A percentile compares a stretch with the other conserved stretches of the same genome.
Evolutionary conservation across 2,888 invertebrate species (phyloP).

Genomic region (Ectropis crepuscularia): DNA sequence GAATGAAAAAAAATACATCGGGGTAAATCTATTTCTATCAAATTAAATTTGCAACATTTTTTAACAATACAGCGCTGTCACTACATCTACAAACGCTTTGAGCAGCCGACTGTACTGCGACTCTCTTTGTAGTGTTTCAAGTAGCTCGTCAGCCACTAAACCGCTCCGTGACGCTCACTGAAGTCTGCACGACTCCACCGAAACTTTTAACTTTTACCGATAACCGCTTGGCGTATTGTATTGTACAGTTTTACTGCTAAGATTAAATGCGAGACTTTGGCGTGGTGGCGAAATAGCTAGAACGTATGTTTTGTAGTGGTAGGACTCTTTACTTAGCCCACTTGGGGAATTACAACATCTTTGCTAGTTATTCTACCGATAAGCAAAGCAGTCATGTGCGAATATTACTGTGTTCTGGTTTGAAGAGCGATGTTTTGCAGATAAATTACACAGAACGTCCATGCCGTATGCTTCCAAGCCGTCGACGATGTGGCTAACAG

Average conservation of each 20-base stretch:
- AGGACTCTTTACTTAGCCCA: too few species aligned
- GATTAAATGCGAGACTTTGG: background rate
- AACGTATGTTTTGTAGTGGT: background rate
- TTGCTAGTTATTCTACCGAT: too few species aligned
- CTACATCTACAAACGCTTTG: background rate
- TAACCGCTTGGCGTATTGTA: conserved; percentile 56
- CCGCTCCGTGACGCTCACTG: conserved; percentile 56
- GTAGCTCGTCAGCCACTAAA: conserved; percentile 68
- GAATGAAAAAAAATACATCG: too few species aligned
- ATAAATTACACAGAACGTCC: too few species aligned
- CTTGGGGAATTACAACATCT: too few species aligned
- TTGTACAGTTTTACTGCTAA: conserved; percentile 21
- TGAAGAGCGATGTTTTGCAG: too few species aligned
- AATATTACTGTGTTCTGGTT: too few species aligned
- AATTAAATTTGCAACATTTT: too few species aligned
- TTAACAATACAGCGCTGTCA: background rate
- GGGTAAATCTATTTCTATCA: too few species aligned
- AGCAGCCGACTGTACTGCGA: conserved; percentile 14
- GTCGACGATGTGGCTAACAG: too few species aligned
- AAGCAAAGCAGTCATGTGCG: too few species aligned
- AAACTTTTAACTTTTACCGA: conserved; percentile 53
- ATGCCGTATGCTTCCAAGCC: too few species aligned
- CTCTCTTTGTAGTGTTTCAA: conserved; percentile 64
- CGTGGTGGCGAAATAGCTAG: background rate
- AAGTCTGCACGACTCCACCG: conserved; percentile 53